A percentile compares a stretch with the other conserved stretches of the same genome.
Evolutionary conservation across 2,888 invertebrate genomes (phyloP).

Genomic region (Eledona agricola): DNA sequence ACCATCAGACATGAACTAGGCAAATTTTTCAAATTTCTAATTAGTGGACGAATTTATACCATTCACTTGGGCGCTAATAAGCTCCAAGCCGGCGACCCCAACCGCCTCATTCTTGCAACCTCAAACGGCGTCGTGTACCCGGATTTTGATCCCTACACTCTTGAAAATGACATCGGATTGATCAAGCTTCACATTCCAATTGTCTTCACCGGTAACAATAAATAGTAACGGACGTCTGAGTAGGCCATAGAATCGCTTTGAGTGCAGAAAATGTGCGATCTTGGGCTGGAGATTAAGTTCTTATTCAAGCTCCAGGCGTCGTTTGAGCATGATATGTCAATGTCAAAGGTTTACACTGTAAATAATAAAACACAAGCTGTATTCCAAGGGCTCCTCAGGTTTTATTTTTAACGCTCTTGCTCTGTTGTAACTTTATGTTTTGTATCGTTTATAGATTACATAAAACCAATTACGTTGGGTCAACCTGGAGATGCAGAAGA

Average conservation of each 20-base stretch:
- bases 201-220: slow-evolving; percentile 3
- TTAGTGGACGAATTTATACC: slow-evolving; percentile 14
- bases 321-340: too few species aligned
- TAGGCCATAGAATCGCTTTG: too few species aligned
- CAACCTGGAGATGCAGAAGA: slow-evolving; percentile 6
- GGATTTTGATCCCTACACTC: slow-evolving; percentile 6
- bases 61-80: slow-evolving; percentile 21
- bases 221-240: too few species aligned
- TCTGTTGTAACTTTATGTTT: slow-evolving; percentile 1
- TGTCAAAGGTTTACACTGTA: too few species aligned
- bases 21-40: not conserved
- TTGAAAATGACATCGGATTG: slow-evolving; percentile 21
- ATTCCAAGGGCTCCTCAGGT: too few species aligned
- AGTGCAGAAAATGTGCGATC: too few species aligned
- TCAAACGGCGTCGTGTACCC: slow-evolving; percentile 5
- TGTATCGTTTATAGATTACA: slow-evolving; percentile 10
- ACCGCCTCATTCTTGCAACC: slow-evolving; percentile 12
- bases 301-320: too few species aligned
- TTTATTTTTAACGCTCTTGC: too few species aligned
- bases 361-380: too few species aligned
- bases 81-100: slow-evolving; percentile 4
- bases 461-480: slow-evolving; percentile 16
- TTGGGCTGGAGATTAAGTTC: too few species aligned
- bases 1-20: not conserved
- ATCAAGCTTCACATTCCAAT: slow-evolving; percentile 17